Base-by-base conservation (phyloP, 1,140 invertebrate species). In the Calliopsis andreniformis region DNA sequence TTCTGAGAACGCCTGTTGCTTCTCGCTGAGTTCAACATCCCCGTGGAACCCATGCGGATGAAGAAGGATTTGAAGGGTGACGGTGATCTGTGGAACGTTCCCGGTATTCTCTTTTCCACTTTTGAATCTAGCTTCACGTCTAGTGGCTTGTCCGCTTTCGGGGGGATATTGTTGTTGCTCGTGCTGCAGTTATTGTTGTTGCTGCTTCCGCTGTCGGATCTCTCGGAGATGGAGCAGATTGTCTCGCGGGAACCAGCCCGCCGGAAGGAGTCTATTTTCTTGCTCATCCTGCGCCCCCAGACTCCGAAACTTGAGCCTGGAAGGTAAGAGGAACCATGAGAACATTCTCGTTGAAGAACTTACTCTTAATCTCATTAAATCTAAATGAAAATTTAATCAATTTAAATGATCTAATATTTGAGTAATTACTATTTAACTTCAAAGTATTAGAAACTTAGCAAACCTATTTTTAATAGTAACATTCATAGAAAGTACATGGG, bases 271-370 rank as follows among this genome's bases (percentile, higher is more conserved):
- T 96, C 96, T 85, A 97, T 92, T 87, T 96, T 96, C 82, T 94
- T 95, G 72, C 96, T 95, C 95, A 97, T 96, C 63, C 94, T 93
- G 67, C 95, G 94, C 84, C 96, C 95, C 96, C 96, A 97, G 75
- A 96, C 96, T 68, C 94, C 94, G 76, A 96, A 93, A 82, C 95
- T 95, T 96, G 93, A 84, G 25, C 70, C 83, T 84, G 30, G 23
- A 69, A 76, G n/a, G 7, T 16, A 6, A 4, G 28, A 42, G 10
- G 23, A 18, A 25, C n/a, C n/a, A n/a, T n/a, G n/a, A n/a, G n/a
- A n/a, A n/a, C n/a, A n/a, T n/a, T n/a, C n/a, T n/a, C n/a, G n/a
- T n/a, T n/a, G n/a, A n/a, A n/a, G n/a, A n/a, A n/a, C n/a, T n/a
- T n/a, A n/a, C n/a, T n/a, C n/a, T n/a, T n/a, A n/a, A n/a, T n/a